A percentile compares a stretch with the other conserved stretches of the same genome.
phyloP scores from a whole-genome alignment of 2,113 vertebrate species.

The Dipodomys spectabilis region DNA sequence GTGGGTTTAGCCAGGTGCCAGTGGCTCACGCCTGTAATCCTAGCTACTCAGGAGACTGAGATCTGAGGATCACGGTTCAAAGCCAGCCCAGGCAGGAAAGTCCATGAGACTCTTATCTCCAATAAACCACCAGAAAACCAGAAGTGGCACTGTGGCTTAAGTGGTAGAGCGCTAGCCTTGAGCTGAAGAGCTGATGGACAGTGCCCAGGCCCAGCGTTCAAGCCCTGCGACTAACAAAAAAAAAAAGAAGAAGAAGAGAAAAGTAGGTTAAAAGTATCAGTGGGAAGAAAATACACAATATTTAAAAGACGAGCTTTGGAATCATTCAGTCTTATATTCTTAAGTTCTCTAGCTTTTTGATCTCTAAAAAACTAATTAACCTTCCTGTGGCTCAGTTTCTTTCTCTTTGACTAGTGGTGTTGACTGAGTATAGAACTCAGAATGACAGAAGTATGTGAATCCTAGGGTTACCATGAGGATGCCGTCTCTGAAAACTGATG shows the following conservation, averaged over 20 bases:
- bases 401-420: background rate
- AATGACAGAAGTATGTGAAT: background rate
- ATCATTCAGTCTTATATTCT: background rate
- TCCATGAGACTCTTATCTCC: no score
- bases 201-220: no score
- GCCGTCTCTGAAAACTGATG: background rate
- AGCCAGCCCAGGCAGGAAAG: no score
- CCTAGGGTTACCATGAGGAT: background rate
- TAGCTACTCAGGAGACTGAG: no score
- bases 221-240: no score
- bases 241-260: no score
- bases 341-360: background rate
- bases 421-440: background rate
- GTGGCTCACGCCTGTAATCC: no score
- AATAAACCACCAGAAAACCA: no score
- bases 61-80: no score
- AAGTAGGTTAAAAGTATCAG: background rate
- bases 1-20: background rate
- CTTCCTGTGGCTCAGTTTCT: background rate
- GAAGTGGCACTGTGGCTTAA: no score
- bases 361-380: background rate
- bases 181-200: no score
- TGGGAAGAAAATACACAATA: background rate
- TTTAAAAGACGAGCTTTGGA: constrained; percentile 23
- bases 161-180: no score